phyloP scores from a whole-genome alignment of 2,797 vertebrate species.

The Poliocrania exsul region DNA sequence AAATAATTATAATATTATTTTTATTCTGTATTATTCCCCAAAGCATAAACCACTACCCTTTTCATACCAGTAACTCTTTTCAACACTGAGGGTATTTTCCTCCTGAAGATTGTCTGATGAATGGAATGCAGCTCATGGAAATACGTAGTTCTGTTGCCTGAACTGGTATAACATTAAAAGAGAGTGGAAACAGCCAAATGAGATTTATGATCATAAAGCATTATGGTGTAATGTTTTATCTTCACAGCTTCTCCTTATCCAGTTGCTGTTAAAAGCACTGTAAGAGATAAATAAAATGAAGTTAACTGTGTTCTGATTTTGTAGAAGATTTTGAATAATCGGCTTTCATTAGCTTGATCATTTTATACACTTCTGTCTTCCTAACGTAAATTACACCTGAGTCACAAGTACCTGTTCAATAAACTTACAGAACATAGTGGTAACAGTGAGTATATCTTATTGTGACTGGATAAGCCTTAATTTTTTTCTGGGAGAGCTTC shows the following conservation, averaged over 20 bases:
- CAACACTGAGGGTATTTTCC: background rate
- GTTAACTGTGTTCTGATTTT: constrained; percentile 11
- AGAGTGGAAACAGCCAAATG: constrained; percentile 7
- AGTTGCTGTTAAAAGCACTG: constrained; percentile 27
- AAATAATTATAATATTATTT: background rate
- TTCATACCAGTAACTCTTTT: constrained; percentile 1
- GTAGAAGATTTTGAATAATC: constrained; percentile 8
- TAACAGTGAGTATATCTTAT: background rate
- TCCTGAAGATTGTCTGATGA: background rate
- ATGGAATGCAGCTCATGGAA: background rate
- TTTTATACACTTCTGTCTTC: constrained; percentile 13
- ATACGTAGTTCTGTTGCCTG: background rate
- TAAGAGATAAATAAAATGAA: constrained; percentile 29
- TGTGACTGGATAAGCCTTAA: background rate
- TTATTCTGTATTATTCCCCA: background rate
- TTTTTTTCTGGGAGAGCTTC: background rate
- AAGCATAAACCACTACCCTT: background rate
- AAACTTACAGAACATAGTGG: accelerated
- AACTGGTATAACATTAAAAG: constrained; percentile 37
- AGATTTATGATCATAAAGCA: constrained; percentile 41
- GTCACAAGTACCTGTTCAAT: background rate
- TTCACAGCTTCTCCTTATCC: constrained; percentile 15
- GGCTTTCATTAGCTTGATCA: background rate
- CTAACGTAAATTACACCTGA: constrained; percentile 3
- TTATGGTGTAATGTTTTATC: constrained; percentile 41